Base-by-base conservation (phyloP, 2,888 invertebrate genomes). In the Lasioglossum villosulum region DNA sequence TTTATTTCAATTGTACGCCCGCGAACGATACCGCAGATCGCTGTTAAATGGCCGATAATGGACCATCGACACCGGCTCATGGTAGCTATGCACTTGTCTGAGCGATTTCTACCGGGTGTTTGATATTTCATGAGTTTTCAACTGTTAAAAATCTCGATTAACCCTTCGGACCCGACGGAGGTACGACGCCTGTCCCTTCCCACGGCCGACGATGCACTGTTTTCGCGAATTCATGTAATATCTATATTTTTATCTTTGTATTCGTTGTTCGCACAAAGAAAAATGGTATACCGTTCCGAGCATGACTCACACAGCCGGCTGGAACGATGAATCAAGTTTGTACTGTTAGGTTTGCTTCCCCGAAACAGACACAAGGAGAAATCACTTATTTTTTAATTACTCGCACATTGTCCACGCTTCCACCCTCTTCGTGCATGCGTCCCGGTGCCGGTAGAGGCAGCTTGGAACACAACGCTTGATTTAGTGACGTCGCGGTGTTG, bases 401-500 rank as follows among this genome's bases (percentile, higher is more conserved):
- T 30, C 34, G 66, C 30, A 34, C 66, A 66, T 48, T 66, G 73
- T 82, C 56, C 66, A 30, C 23, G 10, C 42, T 73, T 48, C 34
- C 52, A 30, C 34, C 42, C 14, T 56, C 71, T n/a, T 45, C 39
- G 79, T 56, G 70, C 52, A 23, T 66, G 37, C 68, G 73, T 82
- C 56, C 56, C 1, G 45, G 56, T 30, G 75, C 42, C 45, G 75
- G 70, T 76, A 16, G 42, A 68, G 75, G 68, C 63, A 68, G 75
- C 66, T 34, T 39, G 52, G 52, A 56, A 78, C 56, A 80, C 76
- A 37, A 56, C 77, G 45, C 42, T 75, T 90, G 90, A 90, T 90
- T 90, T 88, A 90, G 82, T 75, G 84, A 75, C 80, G 79, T 72
- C 74, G 81, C 77, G 37, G 80, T 37, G 76, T 71, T 72, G 48